These are phyloP conservation scores for Lottia scabra DNA, from an alignment of 2,888 invertebrate species.

Conservation along the genomic window DNA sequence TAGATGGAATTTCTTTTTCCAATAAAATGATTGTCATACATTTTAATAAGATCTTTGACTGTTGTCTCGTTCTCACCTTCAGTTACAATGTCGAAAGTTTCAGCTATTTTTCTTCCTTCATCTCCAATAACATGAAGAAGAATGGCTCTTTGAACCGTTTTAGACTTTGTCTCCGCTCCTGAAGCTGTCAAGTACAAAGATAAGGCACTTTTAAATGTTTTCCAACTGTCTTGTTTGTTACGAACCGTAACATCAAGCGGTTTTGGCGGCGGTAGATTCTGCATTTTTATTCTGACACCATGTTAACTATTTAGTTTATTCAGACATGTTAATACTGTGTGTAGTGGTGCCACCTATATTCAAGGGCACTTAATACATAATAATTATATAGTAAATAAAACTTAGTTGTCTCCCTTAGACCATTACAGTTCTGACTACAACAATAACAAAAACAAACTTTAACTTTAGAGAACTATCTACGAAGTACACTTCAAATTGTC, in stretches of 20 bases:
- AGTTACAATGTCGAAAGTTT: neutral
- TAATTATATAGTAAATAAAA: no score
- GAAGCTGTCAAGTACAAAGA: neutral
- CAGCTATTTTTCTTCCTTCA: neutral
- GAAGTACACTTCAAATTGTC: no score
- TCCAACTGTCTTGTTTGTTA: neutral
- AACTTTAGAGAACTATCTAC: no score
- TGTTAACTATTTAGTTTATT: neutral
- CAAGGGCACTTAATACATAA: no score
- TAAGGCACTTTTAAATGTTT: neutral
- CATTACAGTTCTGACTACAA: no score
- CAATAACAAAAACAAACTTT: no score
- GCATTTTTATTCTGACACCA: neutral
- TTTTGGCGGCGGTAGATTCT: neutral
- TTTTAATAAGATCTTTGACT: neutral
- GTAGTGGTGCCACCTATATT: no score
- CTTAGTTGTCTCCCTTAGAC: no score
- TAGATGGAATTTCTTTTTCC: neutral
- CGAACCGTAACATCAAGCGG: neutral
- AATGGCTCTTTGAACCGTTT: neutral
- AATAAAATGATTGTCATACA: neutral
- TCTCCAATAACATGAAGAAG: neutral
- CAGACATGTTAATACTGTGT: no score
- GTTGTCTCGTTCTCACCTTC: neutral
- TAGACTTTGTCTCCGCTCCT: neutral